A percentile compares a stretch with the other conserved stretches of the same genome.
These are phyloP conservation scores for Phocoena sinus DNA, from an alignment of 2,113 vertebrate species.

Conservation along the genomic window DNA sequence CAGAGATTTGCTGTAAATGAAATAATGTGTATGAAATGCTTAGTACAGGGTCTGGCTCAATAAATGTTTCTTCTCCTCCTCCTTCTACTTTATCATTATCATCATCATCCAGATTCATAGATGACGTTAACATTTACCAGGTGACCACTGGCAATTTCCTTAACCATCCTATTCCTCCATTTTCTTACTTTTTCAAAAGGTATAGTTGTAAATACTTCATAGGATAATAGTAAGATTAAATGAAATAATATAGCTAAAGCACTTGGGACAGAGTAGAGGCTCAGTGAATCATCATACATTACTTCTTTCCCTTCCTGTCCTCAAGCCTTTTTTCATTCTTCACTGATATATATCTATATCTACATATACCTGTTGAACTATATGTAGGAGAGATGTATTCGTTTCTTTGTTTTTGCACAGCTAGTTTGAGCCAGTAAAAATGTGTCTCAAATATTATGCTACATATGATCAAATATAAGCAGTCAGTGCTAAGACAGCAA, in stretches of 20 bases:
- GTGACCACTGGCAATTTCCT: neutral
- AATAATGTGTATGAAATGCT: neutral
- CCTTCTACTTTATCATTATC: neutral
- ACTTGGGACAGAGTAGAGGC: neutral
- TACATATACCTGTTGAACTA: neutral
- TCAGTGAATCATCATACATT: neutral
- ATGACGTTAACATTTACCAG: neutral
- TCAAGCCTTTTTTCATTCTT: neutral
- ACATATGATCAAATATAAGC: neutral
- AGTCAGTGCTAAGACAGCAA: neutral
- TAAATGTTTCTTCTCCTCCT: neutral
- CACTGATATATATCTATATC: neutral
- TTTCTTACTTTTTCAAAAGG: neutral
- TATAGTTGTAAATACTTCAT: neutral
- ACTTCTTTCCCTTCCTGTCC: neutral
- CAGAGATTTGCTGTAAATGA: neutral
- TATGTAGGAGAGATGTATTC: neutral
- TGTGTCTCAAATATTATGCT: constrained; percentile 8
- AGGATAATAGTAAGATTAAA: neutral
- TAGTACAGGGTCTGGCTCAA: neutral
- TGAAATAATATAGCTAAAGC: neutral
- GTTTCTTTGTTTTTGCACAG: neutral
- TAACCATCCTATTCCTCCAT: neutral
- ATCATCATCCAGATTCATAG: neutral
- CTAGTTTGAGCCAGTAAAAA: neutral